These are phyloP conservation scores for Dicranocentrus wangi DNA, from an alignment of 2,888 invertebrate genomes.

Conservation along the genomic window DNA sequence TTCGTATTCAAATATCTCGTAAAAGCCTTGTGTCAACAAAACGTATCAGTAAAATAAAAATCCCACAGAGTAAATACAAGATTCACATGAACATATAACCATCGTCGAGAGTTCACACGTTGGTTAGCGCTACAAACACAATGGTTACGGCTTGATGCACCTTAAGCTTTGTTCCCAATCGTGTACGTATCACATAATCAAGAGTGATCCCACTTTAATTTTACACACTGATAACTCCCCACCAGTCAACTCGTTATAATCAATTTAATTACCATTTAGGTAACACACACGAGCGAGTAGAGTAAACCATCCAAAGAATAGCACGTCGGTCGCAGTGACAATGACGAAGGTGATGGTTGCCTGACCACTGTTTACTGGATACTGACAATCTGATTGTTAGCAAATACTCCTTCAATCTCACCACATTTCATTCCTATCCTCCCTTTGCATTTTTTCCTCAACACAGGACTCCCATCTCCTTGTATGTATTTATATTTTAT, in stretches of 20 bases:
- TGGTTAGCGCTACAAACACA: not conserved
- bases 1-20: conserved; percentile 12
- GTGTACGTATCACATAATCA: no score
- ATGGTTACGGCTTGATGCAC: not conserved
- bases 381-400: conserved; percentile 66
- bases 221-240: no score
- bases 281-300: no score
- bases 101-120: conserved; percentile 8
- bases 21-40: conserved; percentile 25
- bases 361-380: conserved; percentile 71
- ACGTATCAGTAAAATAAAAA: conserved; percentile 18
- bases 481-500: conserved; percentile 21
- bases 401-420: conserved; percentile 33
- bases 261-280: no score
- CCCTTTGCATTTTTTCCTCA: not conserved
- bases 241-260: no score
- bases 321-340: conserved; percentile 37
- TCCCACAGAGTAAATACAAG: not conserved
- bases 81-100: conserved; percentile 8
- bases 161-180: not conserved
- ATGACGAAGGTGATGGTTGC: conserved; percentile 65
- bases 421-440: conserved; percentile 2
- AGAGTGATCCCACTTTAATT: no score
- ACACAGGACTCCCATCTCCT: not conserved
- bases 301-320: conserved; percentile 9